Evolutionary conservation across 2,113 vertebrate genomes (phyloP).

Genomic region (Cygnus atratus): DNA sequence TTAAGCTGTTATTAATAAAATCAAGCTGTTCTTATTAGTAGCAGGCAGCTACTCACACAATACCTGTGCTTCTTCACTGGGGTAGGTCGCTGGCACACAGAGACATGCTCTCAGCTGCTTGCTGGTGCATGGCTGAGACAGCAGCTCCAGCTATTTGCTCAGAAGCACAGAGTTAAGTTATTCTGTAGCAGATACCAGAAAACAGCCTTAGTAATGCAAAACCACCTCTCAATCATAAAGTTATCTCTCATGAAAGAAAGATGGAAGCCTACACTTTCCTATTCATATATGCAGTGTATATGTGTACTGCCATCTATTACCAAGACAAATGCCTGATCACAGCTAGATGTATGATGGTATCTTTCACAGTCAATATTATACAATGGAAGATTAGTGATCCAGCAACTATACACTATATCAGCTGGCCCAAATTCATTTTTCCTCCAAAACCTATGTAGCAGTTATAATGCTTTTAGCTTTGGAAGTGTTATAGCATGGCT

Average conservation of each 20-base stretch:
- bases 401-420: neutral
- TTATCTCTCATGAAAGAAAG: neutral
- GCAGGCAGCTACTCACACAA: neutral
- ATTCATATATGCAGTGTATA: neutral
- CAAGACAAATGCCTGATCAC: neutral
- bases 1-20: neutral
- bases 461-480: neutral
- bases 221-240: neutral
- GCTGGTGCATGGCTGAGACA: accelerated
- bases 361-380: neutral
- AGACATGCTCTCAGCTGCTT: accelerated
- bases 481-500: neutral
- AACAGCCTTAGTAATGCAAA: neutral
- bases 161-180: neutral
- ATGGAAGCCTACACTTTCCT: neutral
- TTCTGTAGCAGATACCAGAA: neutral
- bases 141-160: neutral
- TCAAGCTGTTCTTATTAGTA: neutral
- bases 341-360: neutral
- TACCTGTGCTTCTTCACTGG: accelerated
- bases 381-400: neutral
- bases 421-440: neutral
- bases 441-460: neutral
- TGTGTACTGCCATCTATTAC: neutral
- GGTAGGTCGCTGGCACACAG: accelerated